These are phyloP conservation scores for Apaloderma vittatum DNA, from an alignment of 2,113 vertebrate genomes.

Conservation along the genomic window DNA sequence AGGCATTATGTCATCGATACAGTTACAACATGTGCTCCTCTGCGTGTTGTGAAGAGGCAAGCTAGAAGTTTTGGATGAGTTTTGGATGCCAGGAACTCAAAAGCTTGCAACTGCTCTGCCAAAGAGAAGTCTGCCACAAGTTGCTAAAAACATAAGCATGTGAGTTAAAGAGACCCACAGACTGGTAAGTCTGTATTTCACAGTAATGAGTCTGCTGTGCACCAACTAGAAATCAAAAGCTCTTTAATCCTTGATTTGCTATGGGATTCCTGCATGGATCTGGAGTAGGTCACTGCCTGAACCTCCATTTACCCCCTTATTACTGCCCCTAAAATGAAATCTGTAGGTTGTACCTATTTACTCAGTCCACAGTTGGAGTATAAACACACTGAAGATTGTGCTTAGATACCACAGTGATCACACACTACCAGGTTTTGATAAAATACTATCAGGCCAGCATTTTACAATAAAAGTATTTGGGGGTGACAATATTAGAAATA, in stretches of 20 bases:
- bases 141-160: background rate
- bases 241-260: background rate
- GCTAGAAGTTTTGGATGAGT: conserved; percentile 21
- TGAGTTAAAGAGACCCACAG: background rate
- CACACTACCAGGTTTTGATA: background rate
- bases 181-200: background rate
- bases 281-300: background rate
- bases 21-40: background rate
- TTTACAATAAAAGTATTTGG: background rate
- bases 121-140: conserved; percentile 39
- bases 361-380: background rate
- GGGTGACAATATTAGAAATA: background rate
- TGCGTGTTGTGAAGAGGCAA: background rate
- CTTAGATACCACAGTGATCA: background rate
- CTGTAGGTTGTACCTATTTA: background rate
- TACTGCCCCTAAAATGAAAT: background rate
- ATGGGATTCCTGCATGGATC: background rate
- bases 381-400: background rate
- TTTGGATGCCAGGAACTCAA: background rate
- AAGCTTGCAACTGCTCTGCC: conserved; percentile 14
- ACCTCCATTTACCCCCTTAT: background rate
- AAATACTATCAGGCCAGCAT: background rate
- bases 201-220: background rate
- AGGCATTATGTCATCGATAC: background rate
- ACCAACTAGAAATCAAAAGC: background rate